Conservation (phyloP, 1,140 invertebrate species). For the Chrysomallon squamiferum region DNA sequence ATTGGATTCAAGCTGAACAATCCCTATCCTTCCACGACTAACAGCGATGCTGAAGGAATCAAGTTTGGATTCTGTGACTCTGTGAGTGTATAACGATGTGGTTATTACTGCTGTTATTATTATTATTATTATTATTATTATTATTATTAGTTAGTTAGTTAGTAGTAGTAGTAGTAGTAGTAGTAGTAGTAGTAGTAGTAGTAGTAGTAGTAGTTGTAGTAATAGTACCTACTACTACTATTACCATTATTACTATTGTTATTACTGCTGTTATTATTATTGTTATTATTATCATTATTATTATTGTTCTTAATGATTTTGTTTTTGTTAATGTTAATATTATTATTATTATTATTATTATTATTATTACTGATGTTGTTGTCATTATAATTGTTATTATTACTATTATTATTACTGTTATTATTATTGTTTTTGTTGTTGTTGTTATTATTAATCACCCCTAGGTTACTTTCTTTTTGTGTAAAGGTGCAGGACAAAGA, state of each 20-base stretch:
- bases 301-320: too few relatives aligned
- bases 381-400: too few relatives aligned
- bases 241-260: background rate
- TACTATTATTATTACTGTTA: too few relatives aligned
- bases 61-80: conserved; percentile 20
- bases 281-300: too few relatives aligned
- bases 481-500: too few relatives aligned
- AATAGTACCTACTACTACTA: background rate
- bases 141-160: background rate
- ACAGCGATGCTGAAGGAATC: background rate
- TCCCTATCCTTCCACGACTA: conserved; percentile 14
- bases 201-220: background rate
- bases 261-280: background rate
- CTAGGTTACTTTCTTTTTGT: too few relatives aligned
- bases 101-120: background rate
- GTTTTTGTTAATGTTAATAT: too few relatives aligned
- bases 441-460: too few relatives aligned
- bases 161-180: background rate
- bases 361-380: too few relatives aligned
- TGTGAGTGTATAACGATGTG: background rate
- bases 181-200: background rate
- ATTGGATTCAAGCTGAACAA: conserved; percentile 14
- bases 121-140: background rate
- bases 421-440: too few relatives aligned
- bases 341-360: too few relatives aligned